Conservation (phyloP, 37 sponge, comb jelly and placozoan species). For the Dysidea cf. avara region DNA sequence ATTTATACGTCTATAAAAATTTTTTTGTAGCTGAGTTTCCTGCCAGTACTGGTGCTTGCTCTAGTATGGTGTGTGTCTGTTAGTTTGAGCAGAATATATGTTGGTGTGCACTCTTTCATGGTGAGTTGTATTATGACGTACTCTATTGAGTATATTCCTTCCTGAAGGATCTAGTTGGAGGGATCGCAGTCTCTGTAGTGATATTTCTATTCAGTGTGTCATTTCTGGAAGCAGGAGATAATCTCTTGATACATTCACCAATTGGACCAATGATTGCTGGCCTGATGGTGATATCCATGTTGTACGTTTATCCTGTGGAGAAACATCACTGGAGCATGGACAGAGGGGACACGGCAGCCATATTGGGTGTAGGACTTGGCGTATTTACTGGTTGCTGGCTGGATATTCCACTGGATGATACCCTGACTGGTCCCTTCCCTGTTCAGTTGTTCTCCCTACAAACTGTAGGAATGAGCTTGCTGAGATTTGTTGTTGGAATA, state of each 20-base stretch:
- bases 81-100: constrained; percentile 78
- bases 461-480: constrained; percentile 33
- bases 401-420: constrained; percentile 53
- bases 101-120: constrained; percentile 85
- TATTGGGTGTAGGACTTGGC: constrained; percentile 62
- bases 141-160: too few species aligned
- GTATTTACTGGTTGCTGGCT: constrained; percentile 26
- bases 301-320: constrained; percentile 84
- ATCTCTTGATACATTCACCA: constrained; percentile 29
- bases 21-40: too few species aligned
- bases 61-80: constrained; percentile 75
- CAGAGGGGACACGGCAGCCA: constrained; percentile 90
- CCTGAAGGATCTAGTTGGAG: constrained; percentile 6
- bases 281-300: constrained; percentile 37
- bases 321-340: constrained; percentile 73
- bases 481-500: constrained; percentile 76
- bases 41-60: constrained; percentile 10
- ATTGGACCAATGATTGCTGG: constrained; percentile 18
- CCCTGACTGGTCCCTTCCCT: constrained; percentile 41
- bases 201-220: constrained; percentile 45
- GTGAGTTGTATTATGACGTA: constrained; percentile 38
- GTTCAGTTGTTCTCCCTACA: constrained; percentile 37
- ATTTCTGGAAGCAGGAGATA: constrained; percentile 44
- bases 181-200: constrained; percentile 56
- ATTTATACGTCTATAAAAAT: background rate